Base-by-base conservation (phyloP, 2,888 invertebrate genomes). In the Melipona bicolor region DNA sequence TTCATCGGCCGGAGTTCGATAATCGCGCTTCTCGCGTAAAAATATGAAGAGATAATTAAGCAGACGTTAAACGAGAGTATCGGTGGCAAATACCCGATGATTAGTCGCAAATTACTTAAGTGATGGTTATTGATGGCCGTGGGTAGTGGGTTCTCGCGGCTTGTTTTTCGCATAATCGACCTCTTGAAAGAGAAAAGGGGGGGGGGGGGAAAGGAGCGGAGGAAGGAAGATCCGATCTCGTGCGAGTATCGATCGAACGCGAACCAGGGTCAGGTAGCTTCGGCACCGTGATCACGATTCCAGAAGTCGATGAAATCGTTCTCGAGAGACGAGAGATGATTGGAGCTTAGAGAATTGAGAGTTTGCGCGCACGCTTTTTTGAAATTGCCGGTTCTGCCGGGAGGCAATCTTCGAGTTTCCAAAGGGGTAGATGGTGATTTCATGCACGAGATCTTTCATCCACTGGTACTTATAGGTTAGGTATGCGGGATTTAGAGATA, bases 41-140 rank as follows among this genome's bases (percentile, higher is more conserved):
- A 71, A 67, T 62, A 52, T 27, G 67, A 69, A 52, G 62, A 43
- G 61, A 69, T 77, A 84, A 86, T 87, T 87, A 81, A 81, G 74
- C 27, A 70, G 67, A 65, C 84, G 70, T 81, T 67, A 73, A 70
- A 65, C 61, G 24, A 27, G 50, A 19, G 5, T 59, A 72, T 69
- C 32, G 56, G 27, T 19, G 36, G 36, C 61, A 76, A 81, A 81
- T 67, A 71, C 50, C 54, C 21, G 54, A 68, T 65, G 76, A 75
- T 86, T 86, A 86, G 64, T 85, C 52, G 85, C 43, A 69, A 79
- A 86, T 86, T 71, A 75, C 83, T 77, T 72, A 79, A 86, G 76
- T 72, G 77, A 70, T 71, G 70, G 75, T 54, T 85, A 74, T 69
- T 36, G 27, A 69, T 61, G 59, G 4, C 1, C 17, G 43, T 1